Percentiles rank a stretch among this genome's conserved stretches.
Conservation (phyloP, 2,888 invertebrate species). For the Euplexia lucipara region DNA sequence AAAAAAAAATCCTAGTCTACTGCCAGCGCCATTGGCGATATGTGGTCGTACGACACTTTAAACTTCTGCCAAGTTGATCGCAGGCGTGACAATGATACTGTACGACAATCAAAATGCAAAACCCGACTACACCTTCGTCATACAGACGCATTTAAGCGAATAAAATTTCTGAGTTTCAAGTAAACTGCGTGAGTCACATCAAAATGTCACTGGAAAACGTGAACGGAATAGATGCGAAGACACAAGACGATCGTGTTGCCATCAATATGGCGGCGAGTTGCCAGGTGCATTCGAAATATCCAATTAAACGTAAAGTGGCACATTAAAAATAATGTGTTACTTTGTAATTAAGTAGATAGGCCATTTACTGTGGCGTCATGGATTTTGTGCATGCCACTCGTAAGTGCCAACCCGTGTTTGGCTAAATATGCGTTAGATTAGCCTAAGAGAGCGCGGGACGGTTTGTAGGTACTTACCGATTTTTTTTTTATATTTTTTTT, state of each 20-base stretch:
- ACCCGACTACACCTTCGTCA: conserved; percentile 48
- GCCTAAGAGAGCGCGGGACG: too few relatives aligned
- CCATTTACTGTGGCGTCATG: background rate
- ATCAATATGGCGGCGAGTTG: conserved; percentile 30
- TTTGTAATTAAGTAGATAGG: conserved; percentile 29
- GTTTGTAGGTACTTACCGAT: too few relatives aligned
- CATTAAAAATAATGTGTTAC: conserved; percentile 30
- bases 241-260: conserved; percentile 39
- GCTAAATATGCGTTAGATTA: too few relatives aligned
- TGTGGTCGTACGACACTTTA: conserved; percentile 21
- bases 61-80: conserved; percentile 3
- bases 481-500: too few relatives aligned
- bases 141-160: conserved; percentile 42
- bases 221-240: conserved; percentile 62
- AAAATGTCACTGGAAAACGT: conserved; percentile 66
- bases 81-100: conserved; percentile 61
- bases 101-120: conserved; percentile 60
- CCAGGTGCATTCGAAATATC: conserved; percentile 47
- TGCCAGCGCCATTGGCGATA: background rate
- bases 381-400: conserved; percentile 17
- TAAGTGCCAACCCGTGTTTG: conserved; percentile 6
- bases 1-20: too few relatives aligned
- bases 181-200: conserved; percentile 70
- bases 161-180: conserved; percentile 69
- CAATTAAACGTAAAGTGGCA: conserved; percentile 32